Conservation (phyloP, 1,140 invertebrate species). For the Brachystomella parvula region DNA sequence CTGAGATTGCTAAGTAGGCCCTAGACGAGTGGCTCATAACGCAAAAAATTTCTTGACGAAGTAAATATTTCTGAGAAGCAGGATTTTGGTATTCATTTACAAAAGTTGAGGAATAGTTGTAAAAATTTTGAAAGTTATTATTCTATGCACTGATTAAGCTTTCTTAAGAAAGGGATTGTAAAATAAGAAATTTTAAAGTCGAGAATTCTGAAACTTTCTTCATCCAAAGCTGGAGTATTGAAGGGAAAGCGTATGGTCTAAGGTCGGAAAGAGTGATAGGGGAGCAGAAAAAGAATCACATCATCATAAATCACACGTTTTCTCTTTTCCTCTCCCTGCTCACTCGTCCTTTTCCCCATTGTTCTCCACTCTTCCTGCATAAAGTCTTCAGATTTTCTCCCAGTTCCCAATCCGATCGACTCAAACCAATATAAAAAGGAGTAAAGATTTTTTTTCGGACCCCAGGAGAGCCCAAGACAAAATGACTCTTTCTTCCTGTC, state of each 20-base stretch:
- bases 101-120: too few species aligned
- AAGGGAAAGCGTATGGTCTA: not conserved
- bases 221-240: not conserved
- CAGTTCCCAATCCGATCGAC: not conserved
- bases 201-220: not conserved
- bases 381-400: not conserved
- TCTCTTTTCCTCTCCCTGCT: slow-evolving; percentile 5
- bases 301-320: slow-evolving; percentile 36
- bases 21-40: too few species aligned
- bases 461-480: slow-evolving; percentile 20
- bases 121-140: too few species aligned
- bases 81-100: too few species aligned
- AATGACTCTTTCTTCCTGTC: slow-evolving; percentile 23
- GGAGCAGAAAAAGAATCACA: slow-evolving; percentile 26
- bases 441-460: slow-evolving; percentile 27
- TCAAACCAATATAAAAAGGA: slow-evolving; percentile 14
- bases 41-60: too few species aligned
- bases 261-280: not conserved
- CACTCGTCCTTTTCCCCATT: not conserved
- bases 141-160: too few species aligned
- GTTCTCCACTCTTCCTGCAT: not conserved
- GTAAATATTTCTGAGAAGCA: too few species aligned
- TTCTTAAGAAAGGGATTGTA: too few species aligned
- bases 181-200: not conserved
- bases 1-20: too few species aligned